Conservation (phyloP, 2,113 vertebrate genomes). For the Macquaria australasica region DNA sequence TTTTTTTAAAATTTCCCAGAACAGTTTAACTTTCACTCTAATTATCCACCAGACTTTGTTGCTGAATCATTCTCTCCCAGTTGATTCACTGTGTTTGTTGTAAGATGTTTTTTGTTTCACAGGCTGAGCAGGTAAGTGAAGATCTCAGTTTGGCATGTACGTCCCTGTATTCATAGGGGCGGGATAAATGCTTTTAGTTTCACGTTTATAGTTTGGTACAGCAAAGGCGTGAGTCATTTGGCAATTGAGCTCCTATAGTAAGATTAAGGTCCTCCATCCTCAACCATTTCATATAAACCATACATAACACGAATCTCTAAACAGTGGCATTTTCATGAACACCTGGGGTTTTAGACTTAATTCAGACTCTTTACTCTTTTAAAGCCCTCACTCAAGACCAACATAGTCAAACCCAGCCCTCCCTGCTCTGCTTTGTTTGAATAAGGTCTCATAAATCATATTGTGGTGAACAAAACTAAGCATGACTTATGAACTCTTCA, state of each 20-base stretch:
- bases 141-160: slow-evolving; percentile 44
- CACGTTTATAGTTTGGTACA: slow-evolving; percentile 1
- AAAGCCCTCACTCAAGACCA: slow-evolving; percentile 6
- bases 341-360: slow-evolving; percentile 12
- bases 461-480: slow-evolving; percentile 64
- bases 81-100: slow-evolving; percentile 48
- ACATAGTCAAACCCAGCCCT: slow-evolving; percentile 2
- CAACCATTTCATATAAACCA: slow-evolving; percentile 22
- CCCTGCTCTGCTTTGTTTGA: slow-evolving; percentile 45
- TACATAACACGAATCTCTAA: not conserved
- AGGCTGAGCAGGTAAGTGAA: slow-evolving; percentile 82
- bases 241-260: not conserved
- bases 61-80: slow-evolving; percentile 7
- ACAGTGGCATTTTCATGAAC: not conserved
- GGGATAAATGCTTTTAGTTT: slow-evolving; percentile 26
- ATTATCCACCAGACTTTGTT: slow-evolving; percentile 38
- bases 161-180: slow-evolving; percentile 6
- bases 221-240: slow-evolving; percentile 1
- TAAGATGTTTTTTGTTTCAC: slow-evolving; percentile 64
- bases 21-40: slow-evolving; percentile 37
- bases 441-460: slow-evolving; percentile 75
- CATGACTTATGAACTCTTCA: slow-evolving; percentile 75
- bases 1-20: not conserved
- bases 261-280: slow-evolving; percentile 33
- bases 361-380: slow-evolving; percentile 16